Conservation (phyloP, 2,797 vertebrate genomes). For the Crenuchus spilurus region DNA sequence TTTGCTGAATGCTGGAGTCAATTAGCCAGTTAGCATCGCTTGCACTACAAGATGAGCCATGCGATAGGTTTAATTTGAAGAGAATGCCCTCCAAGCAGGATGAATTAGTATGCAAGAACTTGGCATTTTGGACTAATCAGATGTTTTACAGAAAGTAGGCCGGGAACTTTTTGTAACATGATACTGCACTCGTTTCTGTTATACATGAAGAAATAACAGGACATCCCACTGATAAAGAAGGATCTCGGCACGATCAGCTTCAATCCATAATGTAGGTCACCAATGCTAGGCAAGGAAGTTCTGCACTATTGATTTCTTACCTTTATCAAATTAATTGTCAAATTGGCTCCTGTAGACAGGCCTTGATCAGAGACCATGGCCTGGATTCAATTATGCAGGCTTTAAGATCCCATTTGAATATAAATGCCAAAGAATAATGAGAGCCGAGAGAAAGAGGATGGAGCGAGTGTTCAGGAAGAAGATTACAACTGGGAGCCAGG, state of each 20-base stretch:
- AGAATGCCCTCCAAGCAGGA: slow-evolving; percentile 35
- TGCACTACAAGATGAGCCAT: background rate
- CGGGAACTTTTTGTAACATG: slow-evolving; percentile 31
- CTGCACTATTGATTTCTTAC: slow-evolving; percentile 29
- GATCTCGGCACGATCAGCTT: slow-evolving; percentile 5
- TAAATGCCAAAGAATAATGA: slow-evolving; percentile 54
- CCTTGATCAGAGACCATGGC: slow-evolving; percentile 34
- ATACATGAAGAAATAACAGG: too few species aligned
- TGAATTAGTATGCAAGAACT: slow-evolving; percentile 40
- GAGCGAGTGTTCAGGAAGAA: slow-evolving; percentile 39
- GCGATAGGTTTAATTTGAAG: slow-evolving; percentile 39
- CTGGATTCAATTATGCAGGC: slow-evolving; percentile 50
- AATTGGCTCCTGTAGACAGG: slow-evolving; percentile 10
- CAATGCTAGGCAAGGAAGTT: slow-evolving; percentile 12
- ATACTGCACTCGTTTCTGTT: too few species aligned
- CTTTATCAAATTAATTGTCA: slow-evolving; percentile 38
- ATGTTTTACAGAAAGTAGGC: slow-evolving; percentile 38
- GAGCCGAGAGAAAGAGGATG: slow-evolving; percentile 40
- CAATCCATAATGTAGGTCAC: slow-evolving; percentile 37
- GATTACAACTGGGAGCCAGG: slow-evolving; percentile 56
- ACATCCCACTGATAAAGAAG: background rate
- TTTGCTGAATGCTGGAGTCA: slow-evolving; percentile 33
- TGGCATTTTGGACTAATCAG: slow-evolving; percentile 37
- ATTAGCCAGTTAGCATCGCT: slow-evolving; percentile 36
- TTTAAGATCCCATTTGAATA: slow-evolving; percentile 51